Conservation (phyloP, 30 jellyfish, hydroid and myxozoan species). For the Nemopilema nomurai region DNA sequence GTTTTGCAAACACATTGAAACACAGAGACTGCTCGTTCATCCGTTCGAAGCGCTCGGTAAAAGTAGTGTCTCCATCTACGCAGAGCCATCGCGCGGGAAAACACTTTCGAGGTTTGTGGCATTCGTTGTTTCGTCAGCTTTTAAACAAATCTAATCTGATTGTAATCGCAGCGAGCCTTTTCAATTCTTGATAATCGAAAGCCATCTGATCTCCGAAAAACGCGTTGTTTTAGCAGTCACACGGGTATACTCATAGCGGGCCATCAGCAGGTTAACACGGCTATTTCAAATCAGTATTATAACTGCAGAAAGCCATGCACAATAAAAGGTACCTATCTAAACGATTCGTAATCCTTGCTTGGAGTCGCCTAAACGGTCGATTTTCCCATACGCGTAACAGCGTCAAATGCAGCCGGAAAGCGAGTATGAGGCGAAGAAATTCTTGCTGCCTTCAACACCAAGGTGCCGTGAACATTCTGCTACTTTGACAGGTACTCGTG, state of each 20-base stretch:
- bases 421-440: no score
- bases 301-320: neutral
- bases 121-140: neutral
- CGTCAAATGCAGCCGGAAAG: no score
- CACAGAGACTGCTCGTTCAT: no score
- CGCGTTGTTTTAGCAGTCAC: neutral
- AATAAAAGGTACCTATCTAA: neutral
- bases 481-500: no score
- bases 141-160: neutral
- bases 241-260: neutral
- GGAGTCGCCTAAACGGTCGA: no score
- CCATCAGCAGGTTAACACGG: neutral
- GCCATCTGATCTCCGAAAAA: neutral
- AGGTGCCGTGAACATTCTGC: no score
- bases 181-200: neutral
- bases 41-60: no score
- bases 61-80: no score
- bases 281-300: neutral
- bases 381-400: no score
- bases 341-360: neutral
- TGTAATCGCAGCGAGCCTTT: neutral
- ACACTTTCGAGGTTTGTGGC: neutral
- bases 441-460: no score
- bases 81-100: neutral
- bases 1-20: no score